These are phyloP conservation scores for Mya arenaria DNA, from an alignment of 1,140 invertebrate species.

Conservation along the genomic window DNA sequence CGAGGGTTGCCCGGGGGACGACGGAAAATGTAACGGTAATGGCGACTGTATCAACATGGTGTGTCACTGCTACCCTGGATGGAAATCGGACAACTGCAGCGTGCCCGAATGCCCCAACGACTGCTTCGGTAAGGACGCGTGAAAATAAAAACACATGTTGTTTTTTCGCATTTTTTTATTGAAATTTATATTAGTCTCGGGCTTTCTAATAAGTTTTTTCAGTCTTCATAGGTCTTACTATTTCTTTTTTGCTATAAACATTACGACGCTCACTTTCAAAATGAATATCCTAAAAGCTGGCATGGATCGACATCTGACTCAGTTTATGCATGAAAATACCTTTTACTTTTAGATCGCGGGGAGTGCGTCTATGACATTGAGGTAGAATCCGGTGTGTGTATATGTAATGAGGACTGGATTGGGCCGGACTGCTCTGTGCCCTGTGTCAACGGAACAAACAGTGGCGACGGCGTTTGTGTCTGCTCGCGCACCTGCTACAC, in stretches of 20 bases:
- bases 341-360: slow-evolving; percentile 41
- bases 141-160: no score
- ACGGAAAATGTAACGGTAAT: slow-evolving; percentile 60
- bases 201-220: no score
- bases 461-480: slow-evolving; percentile 33
- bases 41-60: slow-evolving; percentile 60
- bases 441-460: slow-evolving; percentile 61
- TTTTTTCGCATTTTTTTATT: no score
- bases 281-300: no score
- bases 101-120: slow-evolving; percentile 64
- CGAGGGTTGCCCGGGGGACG: slow-evolving; percentile 61
- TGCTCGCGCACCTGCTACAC: slow-evolving; percentile 44
- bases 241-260: no score
- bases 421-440: slow-evolving; percentile 61
- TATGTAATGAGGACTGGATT: slow-evolving; percentile 61
- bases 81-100: slow-evolving; percentile 62
- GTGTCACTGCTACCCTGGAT: slow-evolving; percentile 62
- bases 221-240: no score
- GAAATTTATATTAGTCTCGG: no score
- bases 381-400: slow-evolving; percentile 31
- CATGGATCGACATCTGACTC: no score
- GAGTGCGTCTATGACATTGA: slow-evolving; percentile 34
- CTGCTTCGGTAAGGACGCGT: slow-evolving; percentile 55
- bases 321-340: slow-evolving; percentile 15
- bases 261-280: no score